Conservation (phyloP, 1,140 invertebrate genomes). For the Apis mellifera region Amel_HAv3.1 CM009944.2:7401501-7402000, state of each 20-base stretch:
- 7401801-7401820: slow-evolving; percentile 6
- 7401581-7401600: slow-evolving; percentile 36
- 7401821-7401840: background rate
- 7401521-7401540: slow-evolving; percentile 15
- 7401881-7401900: background rate
- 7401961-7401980: no score
- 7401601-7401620: slow-evolving; percentile 30
- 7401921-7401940: no score
- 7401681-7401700: background rate
- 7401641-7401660: background rate
- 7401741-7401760: background rate
- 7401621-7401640: background rate
- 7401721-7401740: slow-evolving; percentile 14
- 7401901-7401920: background rate
- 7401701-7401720: background rate
- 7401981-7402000: no score
- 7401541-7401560: slow-evolving; percentile 8
- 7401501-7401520: slow-evolving; percentile 41
- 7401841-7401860: background rate
- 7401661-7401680: no score
- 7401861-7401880: no score
- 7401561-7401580: slow-evolving; percentile 35
- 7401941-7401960: no score
- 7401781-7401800: background rate
- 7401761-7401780: background rate